These are phyloP conservation scores for Leptinotarsa tumamoca DNA, from an alignment of 2,888 invertebrate genomes.

Conservation along the genomic window DNA sequence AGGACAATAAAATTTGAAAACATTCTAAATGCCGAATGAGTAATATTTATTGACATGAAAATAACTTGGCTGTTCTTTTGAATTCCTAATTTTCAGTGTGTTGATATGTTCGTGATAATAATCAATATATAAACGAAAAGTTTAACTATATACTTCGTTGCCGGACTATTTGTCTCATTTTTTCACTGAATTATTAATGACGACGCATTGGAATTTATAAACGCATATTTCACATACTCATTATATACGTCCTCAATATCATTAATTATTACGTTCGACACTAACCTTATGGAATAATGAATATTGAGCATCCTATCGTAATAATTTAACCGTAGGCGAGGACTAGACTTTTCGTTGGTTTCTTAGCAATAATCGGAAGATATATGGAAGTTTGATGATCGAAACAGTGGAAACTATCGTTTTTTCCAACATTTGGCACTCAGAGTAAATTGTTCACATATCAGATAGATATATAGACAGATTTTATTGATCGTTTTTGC, in stretches of 20 bases:
- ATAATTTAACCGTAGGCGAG: conserved; percentile 1
- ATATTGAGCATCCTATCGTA: neutral
- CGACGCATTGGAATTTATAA: conserved; percentile 23
- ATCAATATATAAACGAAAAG: neutral
- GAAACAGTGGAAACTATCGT: no score
- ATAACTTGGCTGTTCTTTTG: no score
- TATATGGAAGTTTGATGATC: neutral
- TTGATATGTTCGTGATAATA: no score
- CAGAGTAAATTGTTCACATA: no score
- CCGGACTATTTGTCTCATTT: neutral
- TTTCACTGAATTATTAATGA: conserved; percentile 12
- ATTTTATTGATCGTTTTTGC: no score
- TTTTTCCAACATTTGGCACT: no score
- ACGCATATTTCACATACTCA: conserved; percentile 15
- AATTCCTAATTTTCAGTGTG: no score
- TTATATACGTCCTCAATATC: conserved; percentile 18
- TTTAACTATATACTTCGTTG: neutral
- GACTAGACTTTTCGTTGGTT: neutral
- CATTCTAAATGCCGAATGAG: no score
- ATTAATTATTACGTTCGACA: conserved; percentile 16
- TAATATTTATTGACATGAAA: no score
- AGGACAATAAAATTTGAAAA: no score
- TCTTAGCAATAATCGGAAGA: neutral
- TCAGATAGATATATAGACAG: no score
- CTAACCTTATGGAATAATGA: neutral